Evolutionary conservation across 2,888 invertebrate species (phyloP).

Genomic region (Dioctria rufipes): DNA sequence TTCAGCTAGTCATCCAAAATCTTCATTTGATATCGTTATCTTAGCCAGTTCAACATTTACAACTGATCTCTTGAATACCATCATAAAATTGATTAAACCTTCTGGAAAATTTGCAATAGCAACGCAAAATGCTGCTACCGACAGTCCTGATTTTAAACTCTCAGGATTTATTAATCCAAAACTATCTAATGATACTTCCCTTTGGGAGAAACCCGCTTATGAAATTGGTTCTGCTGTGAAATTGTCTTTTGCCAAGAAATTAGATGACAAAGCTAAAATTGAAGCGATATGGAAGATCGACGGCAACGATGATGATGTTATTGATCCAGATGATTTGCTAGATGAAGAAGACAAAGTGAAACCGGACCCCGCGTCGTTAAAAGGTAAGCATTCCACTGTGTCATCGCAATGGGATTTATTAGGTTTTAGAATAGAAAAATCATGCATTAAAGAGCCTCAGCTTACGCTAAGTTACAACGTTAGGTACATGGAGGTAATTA

Average conservation of each 20-base stretch:
- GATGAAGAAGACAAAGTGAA: conserved; percentile 92
- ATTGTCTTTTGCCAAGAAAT: conserved; percentile 71
- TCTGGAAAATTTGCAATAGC: conserved; percentile 75
- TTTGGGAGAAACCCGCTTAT: conserved; percentile 79
- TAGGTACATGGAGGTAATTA: not conserved
- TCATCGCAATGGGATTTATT: no score
- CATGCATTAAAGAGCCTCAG: no score
- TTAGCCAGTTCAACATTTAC: conserved; percentile 64
- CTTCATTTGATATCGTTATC: conserved; percentile 77
- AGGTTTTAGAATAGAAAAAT: conserved; percentile 54
- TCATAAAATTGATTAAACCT: conserved; percentile 77
- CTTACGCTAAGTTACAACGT: no score
- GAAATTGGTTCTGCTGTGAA: conserved; percentile 79
- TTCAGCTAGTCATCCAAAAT: conserved; percentile 74
- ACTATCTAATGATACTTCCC: conserved; percentile 63
- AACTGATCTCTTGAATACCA: conserved; percentile 72
- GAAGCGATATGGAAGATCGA: conserved; percentile 84
- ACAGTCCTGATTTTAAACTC: conserved; percentile 74
- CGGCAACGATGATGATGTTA: conserved; percentile 81
- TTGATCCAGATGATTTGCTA: conserved; percentile 90
- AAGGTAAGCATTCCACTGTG: conserved; percentile 73
- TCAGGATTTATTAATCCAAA: conserved; percentile 75
- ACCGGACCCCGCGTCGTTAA: conserved; percentile 87
- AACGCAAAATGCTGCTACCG: conserved; percentile 69
- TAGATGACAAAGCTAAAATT: conserved; percentile 66